A percentile compares a stretch with the other conserved stretches of the same genome.
phyloP scores from a whole-genome alignment of 1,140 invertebrate genomes.

The Battus philenor region DNA sequence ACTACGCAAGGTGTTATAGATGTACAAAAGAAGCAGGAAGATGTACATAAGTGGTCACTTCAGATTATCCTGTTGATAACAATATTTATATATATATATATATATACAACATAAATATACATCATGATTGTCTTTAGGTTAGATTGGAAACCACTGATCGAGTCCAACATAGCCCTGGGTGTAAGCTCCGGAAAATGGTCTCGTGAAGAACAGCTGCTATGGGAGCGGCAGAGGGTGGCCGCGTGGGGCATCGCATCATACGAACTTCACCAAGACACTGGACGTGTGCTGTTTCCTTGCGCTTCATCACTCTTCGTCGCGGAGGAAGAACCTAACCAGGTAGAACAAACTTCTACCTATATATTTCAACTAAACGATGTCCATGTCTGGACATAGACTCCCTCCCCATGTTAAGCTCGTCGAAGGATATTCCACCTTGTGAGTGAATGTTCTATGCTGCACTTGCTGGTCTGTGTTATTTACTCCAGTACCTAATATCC shows the following conservation, averaged over 20 bases:
- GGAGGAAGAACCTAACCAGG: slow-evolving; percentile 73
- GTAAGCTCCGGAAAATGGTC: slow-evolving; percentile 75
- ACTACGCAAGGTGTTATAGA: no score
- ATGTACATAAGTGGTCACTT: no score
- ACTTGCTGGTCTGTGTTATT: no score
- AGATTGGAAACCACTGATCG: slow-evolving; percentile 59
- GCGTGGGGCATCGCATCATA: slow-evolving; percentile 97
- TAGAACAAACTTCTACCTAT: slow-evolving; percentile 17
- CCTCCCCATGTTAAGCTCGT: no score
- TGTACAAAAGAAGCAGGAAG: no score
- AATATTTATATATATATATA: no score
- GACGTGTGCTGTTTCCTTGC: slow-evolving; percentile 93
- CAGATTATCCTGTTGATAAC: no score
- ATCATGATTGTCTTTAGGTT: slow-evolving; percentile 38
- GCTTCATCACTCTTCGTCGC: slow-evolving; percentile 85
- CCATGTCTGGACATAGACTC: no score
- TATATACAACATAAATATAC: not conserved
- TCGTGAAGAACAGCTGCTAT: slow-evolving; percentile 91
- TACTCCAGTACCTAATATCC: no score
- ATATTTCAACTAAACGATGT: no score
- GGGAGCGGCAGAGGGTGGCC: slow-evolving; percentile 92
- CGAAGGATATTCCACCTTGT: no score
- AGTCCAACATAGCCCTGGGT: slow-evolving; percentile 52
- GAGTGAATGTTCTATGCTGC: no score
- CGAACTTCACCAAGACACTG: slow-evolving; percentile 87